Conservation (phyloP, 2,113 vertebrate genomes). For the Osmerus eperlanus region DNA sequence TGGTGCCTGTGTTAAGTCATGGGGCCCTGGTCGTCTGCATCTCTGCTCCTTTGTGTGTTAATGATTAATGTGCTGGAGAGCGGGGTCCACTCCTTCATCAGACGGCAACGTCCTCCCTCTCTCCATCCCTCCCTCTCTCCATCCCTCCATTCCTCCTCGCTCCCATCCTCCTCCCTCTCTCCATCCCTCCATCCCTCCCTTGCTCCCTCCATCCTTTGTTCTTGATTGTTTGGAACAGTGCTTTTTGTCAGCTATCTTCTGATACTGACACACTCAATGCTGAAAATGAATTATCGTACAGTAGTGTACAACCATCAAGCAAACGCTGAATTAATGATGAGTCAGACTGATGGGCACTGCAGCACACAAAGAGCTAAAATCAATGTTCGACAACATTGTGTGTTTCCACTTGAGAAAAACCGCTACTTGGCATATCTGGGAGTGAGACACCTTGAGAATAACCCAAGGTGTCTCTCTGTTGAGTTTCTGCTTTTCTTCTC, state of each 20-base stretch:
- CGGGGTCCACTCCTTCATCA: conserved; percentile 55
- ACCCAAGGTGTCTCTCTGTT: conserved; percentile 4
- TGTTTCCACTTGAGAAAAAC: conserved; percentile 20
- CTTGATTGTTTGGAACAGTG: conserved; percentile 35
- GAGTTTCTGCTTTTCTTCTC: background rate
- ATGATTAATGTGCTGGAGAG: conserved; percentile 69
- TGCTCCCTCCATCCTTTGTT: conserved; percentile 41
- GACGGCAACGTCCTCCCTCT: conserved; percentile 35
- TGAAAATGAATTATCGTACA: too few species aligned
- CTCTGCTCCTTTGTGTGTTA: conserved; percentile 51
- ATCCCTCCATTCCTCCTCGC: background rate
- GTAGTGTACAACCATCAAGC: too few species aligned
- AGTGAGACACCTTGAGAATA: too few species aligned
- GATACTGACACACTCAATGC: conserved; percentile 27
- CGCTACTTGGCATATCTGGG: too few species aligned
- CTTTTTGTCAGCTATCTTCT: conserved; percentile 53
- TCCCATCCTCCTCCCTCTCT: background rate
- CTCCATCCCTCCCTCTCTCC: conserved; percentile 15
- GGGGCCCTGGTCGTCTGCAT: conserved; percentile 45
- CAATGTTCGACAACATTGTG: background rate
- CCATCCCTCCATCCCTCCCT: conserved; percentile 2
- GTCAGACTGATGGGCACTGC: too few species aligned
- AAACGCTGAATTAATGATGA: too few species aligned
- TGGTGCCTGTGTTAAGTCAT: conserved; percentile 30
- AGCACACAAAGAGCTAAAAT: too few species aligned